phyloP scores from a whole-genome alignment of 2,888 invertebrate species.

The Campopleginae sp. region DNA sequence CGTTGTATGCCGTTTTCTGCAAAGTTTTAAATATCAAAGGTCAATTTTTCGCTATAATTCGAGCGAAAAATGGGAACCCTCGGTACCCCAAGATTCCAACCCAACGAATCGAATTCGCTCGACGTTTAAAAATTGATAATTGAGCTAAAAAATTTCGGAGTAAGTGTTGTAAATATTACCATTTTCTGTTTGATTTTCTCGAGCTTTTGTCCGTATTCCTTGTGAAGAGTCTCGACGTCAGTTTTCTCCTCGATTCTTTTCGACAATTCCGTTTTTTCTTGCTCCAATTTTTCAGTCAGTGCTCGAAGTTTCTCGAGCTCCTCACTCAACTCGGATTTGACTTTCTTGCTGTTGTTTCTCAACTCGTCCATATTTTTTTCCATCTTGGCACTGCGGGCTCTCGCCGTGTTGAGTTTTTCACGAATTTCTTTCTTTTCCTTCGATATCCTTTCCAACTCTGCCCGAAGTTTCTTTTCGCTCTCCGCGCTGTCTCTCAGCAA shows the following conservation, averaged over 20 bases:
- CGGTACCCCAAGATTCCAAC: no score
- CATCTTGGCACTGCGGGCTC: conserved; percentile 75
- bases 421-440: conserved; percentile 76
- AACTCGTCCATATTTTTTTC: conserved; percentile 78
- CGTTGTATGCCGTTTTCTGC: conserved; percentile 86
- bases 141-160: background rate
- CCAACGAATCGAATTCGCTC: background rate
- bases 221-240: conserved; percentile 85
- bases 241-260: conserved; percentile 76
- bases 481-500: conserved; percentile 69
- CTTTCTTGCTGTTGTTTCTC: conserved; percentile 71
- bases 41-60: no score
- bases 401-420: conserved; percentile 74
- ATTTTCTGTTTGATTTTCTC: conserved; percentile 92
- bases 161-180: conserved; percentile 86
- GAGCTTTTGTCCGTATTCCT: conserved; percentile 90
- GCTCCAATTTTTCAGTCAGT: conserved; percentile 72
- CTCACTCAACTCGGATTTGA: conserved; percentile 66
- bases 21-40: background rate
- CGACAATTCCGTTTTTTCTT: conserved; percentile 67
- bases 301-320: conserved; percentile 59
- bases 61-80: no score
- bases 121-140: background rate
- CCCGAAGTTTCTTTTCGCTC: conserved; percentile 73
- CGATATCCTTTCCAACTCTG: conserved; percentile 70